A percentile compares a stretch with the other conserved stretches of the same genome.
These are phyloP conservation scores for Manis pentadactyla DNA, from an alignment of 2,797 vertebrate genomes.

Conservation along the genomic window DNA sequence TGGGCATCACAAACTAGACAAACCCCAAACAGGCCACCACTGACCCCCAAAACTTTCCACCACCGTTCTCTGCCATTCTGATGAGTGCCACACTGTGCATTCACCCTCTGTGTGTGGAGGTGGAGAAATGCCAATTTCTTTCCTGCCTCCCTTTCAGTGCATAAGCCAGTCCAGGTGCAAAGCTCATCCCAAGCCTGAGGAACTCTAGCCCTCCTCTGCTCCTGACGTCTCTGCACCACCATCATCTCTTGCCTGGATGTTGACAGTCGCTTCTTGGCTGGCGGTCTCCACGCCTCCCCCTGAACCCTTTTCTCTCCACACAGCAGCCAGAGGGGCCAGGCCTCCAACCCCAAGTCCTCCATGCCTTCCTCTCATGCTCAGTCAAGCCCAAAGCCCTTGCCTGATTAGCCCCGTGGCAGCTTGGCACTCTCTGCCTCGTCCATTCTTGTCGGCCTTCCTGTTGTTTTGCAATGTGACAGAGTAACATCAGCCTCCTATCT, in stretches of 20 bases:
- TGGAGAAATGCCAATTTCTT: too few species aligned
- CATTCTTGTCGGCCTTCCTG: too few species aligned
- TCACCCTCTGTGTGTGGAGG: fast-evolving
- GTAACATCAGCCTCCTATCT: fast-evolving
- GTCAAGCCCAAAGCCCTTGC: neutral
- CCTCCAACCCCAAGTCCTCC: too few species aligned
- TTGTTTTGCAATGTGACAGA: too few species aligned
- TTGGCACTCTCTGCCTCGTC: neutral
- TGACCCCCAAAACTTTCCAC: neutral
- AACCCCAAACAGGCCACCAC: neutral
- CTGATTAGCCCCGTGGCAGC: neutral
- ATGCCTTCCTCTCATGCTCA: neutral
- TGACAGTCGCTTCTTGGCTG: neutral
- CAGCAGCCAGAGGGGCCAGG: too few species aligned
- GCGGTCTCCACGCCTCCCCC: neutral
- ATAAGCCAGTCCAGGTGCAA: neutral
- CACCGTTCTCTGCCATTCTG: too few species aligned
- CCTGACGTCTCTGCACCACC: too few species aligned
- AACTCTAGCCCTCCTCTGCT: neutral
- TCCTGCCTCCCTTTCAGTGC: neutral
- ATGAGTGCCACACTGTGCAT: neutral
- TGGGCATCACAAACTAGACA: too few species aligned
- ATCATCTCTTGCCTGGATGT: too few species aligned
- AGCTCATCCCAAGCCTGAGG: too few species aligned
- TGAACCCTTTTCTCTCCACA: neutral